Evolutionary conservation across 2,888 invertebrate species (phyloP), one percentile per base, ranked within the genome.

Genomic region (Chrysolina haemoptera): DNA sequence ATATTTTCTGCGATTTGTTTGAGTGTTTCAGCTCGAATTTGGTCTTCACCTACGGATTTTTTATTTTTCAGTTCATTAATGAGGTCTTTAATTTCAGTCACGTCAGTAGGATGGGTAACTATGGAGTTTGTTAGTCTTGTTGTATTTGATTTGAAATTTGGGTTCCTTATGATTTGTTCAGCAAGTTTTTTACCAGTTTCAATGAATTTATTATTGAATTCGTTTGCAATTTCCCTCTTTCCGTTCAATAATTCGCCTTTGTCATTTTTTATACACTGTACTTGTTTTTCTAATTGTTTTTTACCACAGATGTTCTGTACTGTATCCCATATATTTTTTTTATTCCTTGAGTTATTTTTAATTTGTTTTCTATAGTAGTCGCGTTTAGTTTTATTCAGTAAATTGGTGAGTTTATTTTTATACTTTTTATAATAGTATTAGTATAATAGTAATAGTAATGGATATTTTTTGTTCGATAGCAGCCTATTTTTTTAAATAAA

Each of bases 221-320:
- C 65, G n/a, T 65, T 22, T 14, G 65, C 65, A 46, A 65, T 43
- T 1, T 46, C 41, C n/a, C 1, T 63, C 12, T 63, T 63, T 22
- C 14, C 64, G 0, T 40, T 65, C 16, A 43, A 20, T 43, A 11
- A 40, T 65, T 41, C 43, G 16, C 20, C 35, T n/a, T n/a, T n/a
- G n/a, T n/a, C n/a, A n/a, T 41, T 65, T 46, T 22, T 8, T 2
- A 43, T 65, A 43, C 46, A 20, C 43, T 65, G n/a, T 65, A 16
- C 1, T 20, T 18, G 11, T 18, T 53, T 20, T 53, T 53, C 43
- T 5, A 53, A 1, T 20, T 53, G 20, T 20, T 53, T 20, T 20
- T 12, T 18, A 12, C 20, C 53, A 53, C 18, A 11, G 11, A 50
- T 50, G 5, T 50, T 16, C 14, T 43, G 43, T 8, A 43, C 43